Percentiles rank a stretch among this genome's conserved stretches.
phyloP scores from a whole-genome alignment of 1,140 invertebrate species.

The Drosophila oshimai region DNA sequence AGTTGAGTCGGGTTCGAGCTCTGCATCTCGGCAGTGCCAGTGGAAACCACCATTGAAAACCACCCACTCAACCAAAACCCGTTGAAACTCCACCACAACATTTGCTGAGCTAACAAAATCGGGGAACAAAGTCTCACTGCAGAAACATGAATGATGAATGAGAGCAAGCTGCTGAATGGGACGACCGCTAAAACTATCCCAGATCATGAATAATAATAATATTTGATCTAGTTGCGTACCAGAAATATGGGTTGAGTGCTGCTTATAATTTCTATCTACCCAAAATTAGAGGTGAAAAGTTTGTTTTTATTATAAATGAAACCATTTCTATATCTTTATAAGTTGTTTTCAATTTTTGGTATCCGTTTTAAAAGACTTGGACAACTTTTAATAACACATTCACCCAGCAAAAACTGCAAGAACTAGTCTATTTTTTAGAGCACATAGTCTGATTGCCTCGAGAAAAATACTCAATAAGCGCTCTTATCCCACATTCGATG shows the following conservation, averaged over 20 bases:
- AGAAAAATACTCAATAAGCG: not conserved
- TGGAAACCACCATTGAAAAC: not conserved
- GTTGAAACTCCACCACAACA: slow-evolving; percentile 31
- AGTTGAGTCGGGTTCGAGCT: slow-evolving; percentile 48
- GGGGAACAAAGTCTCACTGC: slow-evolving; percentile 25
- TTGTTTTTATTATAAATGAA: no score
- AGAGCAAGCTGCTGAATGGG: slow-evolving; percentile 46
- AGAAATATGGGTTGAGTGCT: not conserved
- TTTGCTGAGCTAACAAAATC: slow-evolving; percentile 48
- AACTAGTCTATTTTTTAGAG: not conserved
- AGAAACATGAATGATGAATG: slow-evolving; percentile 67
- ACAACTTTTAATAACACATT: no score
- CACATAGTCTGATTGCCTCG: not conserved
- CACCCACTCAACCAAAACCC: not conserved
- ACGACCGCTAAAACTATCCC: slow-evolving; percentile 11
- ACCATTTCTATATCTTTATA: no score
- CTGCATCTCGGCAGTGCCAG: not conserved
- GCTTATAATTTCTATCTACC: no score
- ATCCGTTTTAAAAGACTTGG: no score
- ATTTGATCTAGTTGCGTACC: not conserved
- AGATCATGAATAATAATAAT: slow-evolving; percentile 43
- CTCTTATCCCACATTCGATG: not conserved
- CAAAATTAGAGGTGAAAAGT: no score
- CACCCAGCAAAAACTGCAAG: no score
- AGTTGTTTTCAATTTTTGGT: no score